Evolutionary conservation across 2,797 vertebrate genomes (phyloP).

Genomic region (Hoplostethus mediterraneus): DNA sequence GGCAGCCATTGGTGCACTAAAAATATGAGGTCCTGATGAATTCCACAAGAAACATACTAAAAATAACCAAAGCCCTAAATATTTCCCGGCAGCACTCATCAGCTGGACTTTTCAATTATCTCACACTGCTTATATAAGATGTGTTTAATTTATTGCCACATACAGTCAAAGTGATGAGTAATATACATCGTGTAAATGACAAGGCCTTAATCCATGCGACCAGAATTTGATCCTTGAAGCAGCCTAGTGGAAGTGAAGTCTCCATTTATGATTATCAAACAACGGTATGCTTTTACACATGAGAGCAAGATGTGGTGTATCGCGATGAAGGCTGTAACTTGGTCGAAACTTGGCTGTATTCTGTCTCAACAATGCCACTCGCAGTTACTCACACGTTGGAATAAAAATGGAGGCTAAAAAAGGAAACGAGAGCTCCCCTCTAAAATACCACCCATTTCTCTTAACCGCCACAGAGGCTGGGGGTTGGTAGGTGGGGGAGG

Average conservation of each 20-base stretch:
- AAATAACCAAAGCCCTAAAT: too few species aligned
- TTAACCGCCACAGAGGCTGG: slow-evolving; percentile 80
- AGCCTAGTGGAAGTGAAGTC: not conserved
- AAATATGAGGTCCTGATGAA: slow-evolving; percentile 39
- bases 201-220: not conserved
- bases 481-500: slow-evolving; percentile 84
- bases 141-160: not conserved
- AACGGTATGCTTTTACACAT: not conserved
- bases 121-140: not conserved
- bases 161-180: not conserved
- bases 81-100: too few species aligned
- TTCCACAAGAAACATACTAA: not conserved
- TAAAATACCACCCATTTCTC: slow-evolving; percentile 85
- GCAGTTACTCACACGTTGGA: slow-evolving; percentile 69
- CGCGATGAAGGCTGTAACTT: slow-evolving; percentile 24
- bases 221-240: not conserved
- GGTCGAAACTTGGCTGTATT: slow-evolving; percentile 48
- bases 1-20: slow-evolving; percentile 66
- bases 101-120: not conserved
- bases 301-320: not conserved
- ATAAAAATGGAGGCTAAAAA: slow-evolving; percentile 87
- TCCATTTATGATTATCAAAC: not conserved
- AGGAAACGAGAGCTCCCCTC: slow-evolving; percentile 85
- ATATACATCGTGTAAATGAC: not conserved
- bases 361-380: slow-evolving; percentile 25